Evolutionary conservation across 2,113 vertebrate species (phyloP), one percentile per base, ranked within the genome.

Genomic region (Xenopus tropicalis): DNA sequence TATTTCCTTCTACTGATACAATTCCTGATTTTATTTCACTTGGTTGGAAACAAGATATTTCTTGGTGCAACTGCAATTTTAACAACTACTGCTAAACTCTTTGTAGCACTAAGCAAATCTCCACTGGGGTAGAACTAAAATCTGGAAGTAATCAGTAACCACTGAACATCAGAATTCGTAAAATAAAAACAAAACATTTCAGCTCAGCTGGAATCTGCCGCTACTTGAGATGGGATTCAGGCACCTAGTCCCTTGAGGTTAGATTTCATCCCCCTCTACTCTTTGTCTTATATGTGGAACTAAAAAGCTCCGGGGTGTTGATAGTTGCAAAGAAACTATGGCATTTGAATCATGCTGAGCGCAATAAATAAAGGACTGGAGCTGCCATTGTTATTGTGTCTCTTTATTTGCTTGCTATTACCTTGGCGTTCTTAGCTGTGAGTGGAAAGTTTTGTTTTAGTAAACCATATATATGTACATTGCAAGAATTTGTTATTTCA

Each of bases 81-180:
- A 93, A 93, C 90, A 89, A 88, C 85, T 83, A 90, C 86, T 85
- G 85, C 88, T 91, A 93, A 93, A 92, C 85, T 91, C 88, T 89
- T 89, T 88, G 85, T 87, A 92, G 66, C 66, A 42, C 73, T 69
- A 76, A 74, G 91, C 86, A 90, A 90, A 93, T 93, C 91, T 96
- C 90, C 88, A 82, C 86, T 92, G 91, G 90, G 61, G 89, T 94
- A 93, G 95, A 97, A 98, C 88, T 96, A 98, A 98, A 96, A 96
- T 95, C 94, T 98, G 93, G 95, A 98, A 98, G 93, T 97, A 98
- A 98, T 97, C 95, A 97, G 93, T 90, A 88, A 91, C 90, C 90
- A 83, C 87, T 88, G 93, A 93, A 92, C 90, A 94, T 88, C 91
- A 96, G 91, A 96, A 95, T 93, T 95, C 91, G 94, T 92, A 82